Conservation (phyloP, 2,113 vertebrate species). For the Loxodonta africana region DNA sequence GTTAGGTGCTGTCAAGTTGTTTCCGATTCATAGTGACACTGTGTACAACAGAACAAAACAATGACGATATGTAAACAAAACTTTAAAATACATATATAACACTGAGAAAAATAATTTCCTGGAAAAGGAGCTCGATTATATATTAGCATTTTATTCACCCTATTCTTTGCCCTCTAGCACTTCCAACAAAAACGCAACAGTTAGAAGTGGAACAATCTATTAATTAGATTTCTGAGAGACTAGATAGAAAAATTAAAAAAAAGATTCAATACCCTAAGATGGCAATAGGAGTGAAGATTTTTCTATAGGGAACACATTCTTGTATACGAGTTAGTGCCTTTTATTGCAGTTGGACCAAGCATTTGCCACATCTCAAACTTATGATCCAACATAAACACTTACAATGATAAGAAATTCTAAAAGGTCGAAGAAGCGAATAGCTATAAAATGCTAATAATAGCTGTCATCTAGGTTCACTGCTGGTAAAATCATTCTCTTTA, state of each 20-base stretch:
- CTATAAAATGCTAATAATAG: neutral
- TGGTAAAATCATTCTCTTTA: neutral
- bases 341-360: neutral
- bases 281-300: neutral
- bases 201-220: neutral
- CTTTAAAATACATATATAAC: neutral
- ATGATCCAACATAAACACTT: neutral
- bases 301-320: neutral
- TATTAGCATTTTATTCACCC: neutral
- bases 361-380: neutral
- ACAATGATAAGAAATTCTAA: neutral
- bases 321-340: neutral
- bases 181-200: neutral
- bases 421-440: neutral
- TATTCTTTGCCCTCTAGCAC: neutral
- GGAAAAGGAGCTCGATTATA: neutral
- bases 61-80: neutral
- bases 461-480: neutral
- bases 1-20: neutral
- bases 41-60: neutral
- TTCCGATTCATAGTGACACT: neutral
- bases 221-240: neutral
- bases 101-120: neutral
- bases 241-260: neutral
- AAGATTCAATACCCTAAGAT: neutral